These are phyloP conservation scores for Drepana arcuata DNA, from an alignment of 1,140 invertebrate species.

Conservation along the genomic window DNA sequence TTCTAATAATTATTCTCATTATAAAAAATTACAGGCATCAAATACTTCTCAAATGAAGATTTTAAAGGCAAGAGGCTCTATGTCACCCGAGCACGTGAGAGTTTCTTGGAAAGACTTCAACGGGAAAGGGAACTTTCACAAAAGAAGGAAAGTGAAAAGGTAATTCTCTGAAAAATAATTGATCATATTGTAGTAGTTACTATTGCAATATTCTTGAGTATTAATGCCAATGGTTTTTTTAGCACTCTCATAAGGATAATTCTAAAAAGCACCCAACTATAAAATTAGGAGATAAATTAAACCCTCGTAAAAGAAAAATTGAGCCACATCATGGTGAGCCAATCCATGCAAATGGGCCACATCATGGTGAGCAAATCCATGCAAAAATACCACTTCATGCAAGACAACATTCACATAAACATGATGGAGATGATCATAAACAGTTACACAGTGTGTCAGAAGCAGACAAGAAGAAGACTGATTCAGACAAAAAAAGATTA, in stretches of 20 bases:
- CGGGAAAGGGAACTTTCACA: conserved; percentile 42
- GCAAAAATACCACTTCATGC: background rate
- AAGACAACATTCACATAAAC: background rate
- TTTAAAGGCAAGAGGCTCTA: conserved; percentile 42
- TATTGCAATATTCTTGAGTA: no score
- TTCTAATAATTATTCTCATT: no score
- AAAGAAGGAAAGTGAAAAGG: conserved; percentile 25
- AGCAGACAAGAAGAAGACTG: conserved; percentile 41
- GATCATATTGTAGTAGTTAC: no score
- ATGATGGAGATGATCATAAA: background rate
- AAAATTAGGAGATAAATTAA: conserved; percentile 27
- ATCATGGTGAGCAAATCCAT: background rate
- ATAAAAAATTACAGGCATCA: conserved; percentile 37
- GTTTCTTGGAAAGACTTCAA: conserved; percentile 56
- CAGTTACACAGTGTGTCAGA: conserved; percentile 1
- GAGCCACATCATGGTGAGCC: conserved; percentile 8
- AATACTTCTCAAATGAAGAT: conserved; percentile 36
- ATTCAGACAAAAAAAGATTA: conserved; percentile 73
- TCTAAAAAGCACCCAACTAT: conserved; percentile 21
- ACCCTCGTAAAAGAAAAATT: conserved; percentile 34
- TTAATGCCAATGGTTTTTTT: no score
- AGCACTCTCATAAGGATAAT: no score
- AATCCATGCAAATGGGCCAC: background rate
- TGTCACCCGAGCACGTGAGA: conserved; percentile 55
- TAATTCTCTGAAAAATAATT: no score